Conservation (phyloP, 1,140 invertebrate species). For the Anadara kagoshimensis region DNA sequence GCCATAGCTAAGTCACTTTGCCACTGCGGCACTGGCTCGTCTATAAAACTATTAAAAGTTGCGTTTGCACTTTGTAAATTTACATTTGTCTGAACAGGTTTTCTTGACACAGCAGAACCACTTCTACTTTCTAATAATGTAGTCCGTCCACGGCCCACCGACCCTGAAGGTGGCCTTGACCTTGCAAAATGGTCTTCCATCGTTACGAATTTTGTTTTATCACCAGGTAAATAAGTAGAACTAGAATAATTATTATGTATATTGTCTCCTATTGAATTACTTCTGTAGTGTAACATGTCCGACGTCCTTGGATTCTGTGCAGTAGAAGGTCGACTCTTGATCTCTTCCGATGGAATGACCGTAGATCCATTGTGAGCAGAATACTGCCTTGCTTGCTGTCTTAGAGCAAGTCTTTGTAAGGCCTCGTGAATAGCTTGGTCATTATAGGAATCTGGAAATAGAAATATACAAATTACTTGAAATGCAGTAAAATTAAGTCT, state of each 20-base stretch:
- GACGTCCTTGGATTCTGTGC: conserved; percentile 22
- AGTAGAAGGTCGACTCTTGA: conserved; percentile 33
- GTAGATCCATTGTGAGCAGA: conserved; percentile 63
- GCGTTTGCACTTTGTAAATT: conserved; percentile 62
- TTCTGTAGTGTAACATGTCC: conserved; percentile 24
- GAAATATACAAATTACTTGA: neutral
- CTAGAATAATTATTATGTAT: conserved; percentile 2
- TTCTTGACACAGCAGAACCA: conserved; percentile 17
- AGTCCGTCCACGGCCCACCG: conserved; percentile 17
- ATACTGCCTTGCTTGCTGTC: conserved; percentile 71
- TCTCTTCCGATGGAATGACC: conserved; percentile 47
- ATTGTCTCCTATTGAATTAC: conserved; percentile 16
- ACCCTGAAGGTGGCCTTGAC: conserved; percentile 42
- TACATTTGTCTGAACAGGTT: conserved; percentile 44
- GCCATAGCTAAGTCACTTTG: conserved; percentile 58
- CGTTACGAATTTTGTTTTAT: conserved; percentile 5
- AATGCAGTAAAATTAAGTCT: conserved; percentile 4
- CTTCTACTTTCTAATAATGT: conserved; percentile 27
- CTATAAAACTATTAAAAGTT: conserved; percentile 67
- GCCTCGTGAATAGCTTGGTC: conserved; percentile 69
- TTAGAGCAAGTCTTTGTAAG: conserved; percentile 60
- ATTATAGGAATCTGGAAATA: conserved; percentile 64
- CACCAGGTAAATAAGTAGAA: conserved; percentile 3
- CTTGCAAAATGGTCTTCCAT: conserved; percentile 15
- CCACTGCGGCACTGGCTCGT: conserved; percentile 52